Conservation (phyloP, 2,113 vertebrate genomes). For the Podarcis muralis region DNA sequence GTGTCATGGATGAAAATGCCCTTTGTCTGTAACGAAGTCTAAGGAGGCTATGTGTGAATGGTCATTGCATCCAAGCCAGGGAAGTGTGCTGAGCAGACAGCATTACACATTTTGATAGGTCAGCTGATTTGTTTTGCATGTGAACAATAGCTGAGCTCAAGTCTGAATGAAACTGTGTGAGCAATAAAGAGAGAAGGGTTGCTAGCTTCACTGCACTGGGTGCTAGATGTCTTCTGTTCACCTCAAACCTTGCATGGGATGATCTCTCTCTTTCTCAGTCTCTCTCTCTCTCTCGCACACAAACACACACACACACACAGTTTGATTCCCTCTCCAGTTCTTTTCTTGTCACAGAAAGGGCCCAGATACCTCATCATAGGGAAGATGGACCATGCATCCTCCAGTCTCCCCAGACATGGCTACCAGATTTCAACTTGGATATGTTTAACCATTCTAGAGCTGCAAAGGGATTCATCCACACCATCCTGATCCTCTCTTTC, state of each 20-base stretch:
- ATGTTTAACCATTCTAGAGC: background rate
- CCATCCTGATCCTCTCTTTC: background rate
- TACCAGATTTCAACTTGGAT: background rate
- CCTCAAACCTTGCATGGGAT: background rate
- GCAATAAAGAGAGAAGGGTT: background rate
- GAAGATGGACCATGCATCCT: background rate
- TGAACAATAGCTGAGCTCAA: conserved; percentile 43
- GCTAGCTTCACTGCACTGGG: conserved; percentile 1
- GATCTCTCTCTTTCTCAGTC: too few relatives aligned
- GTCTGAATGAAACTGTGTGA: conserved; percentile 43
- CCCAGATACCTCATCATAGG: background rate
- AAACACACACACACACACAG: background rate
- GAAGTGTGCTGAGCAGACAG: conserved; percentile 32
- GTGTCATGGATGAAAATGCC: background rate
- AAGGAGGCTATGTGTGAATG: background rate
- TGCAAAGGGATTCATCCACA: background rate
- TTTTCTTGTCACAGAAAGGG: background rate
- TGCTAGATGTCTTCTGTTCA: conserved; percentile 16
- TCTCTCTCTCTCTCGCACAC: background rate
- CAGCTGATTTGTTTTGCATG: background rate
- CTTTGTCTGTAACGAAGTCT: background rate
- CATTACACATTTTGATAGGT: background rate
- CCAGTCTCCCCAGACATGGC: background rate
- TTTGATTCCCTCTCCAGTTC: background rate
- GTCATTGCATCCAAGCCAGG: background rate